Percentiles rank a stretch among this genome's conserved stretches.
phyloP scores from a whole-genome alignment of 2,888 invertebrate species.

The Cantharis rustica region DNA sequence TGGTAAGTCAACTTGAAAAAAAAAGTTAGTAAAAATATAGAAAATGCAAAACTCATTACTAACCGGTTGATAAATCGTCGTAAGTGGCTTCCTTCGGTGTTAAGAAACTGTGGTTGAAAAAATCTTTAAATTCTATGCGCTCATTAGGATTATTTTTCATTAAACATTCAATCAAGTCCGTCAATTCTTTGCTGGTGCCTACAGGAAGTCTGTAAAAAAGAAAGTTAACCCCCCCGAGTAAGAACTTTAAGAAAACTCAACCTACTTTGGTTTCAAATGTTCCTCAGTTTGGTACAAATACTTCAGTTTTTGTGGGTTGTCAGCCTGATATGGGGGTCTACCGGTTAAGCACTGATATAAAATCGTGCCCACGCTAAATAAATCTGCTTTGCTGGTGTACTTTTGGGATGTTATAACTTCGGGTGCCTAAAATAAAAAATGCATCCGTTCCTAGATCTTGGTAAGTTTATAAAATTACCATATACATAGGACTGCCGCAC shows the following conservation, averaged over 20 bases:
- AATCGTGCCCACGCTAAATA: constrained; percentile 99
- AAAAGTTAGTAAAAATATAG: not conserved
- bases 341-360: constrained; percentile 90
- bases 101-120: constrained; percentile 93
- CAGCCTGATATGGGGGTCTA: constrained; percentile 97
- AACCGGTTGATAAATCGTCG: constrained; percentile 22
- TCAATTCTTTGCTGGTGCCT: constrained; percentile 89
- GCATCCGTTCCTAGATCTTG: not conserved
- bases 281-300: constrained; percentile 95
- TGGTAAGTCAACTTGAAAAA: constrained; percentile 41
- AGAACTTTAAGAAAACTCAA: constrained; percentile 33
- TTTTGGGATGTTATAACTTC: constrained; percentile 99
- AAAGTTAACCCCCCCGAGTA: constrained; percentile 10
- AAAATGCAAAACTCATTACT: not conserved
- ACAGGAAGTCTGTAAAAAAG: constrained; percentile 80
- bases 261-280: constrained; percentile 87
- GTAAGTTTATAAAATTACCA: constrained; percentile 70
- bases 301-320: constrained; percentile 96
- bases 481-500: constrained; percentile 99
- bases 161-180: constrained; percentile 83
- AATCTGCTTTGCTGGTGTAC: constrained; percentile 98
- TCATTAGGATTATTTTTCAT: constrained; percentile 92
- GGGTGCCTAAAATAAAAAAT: constrained; percentile 72
- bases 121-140: constrained; percentile 93
- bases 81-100: constrained; percentile 61